Base-by-base conservation (phyloP, 1,140 invertebrate genomes). In the Contarinia nasturtii region DNA sequence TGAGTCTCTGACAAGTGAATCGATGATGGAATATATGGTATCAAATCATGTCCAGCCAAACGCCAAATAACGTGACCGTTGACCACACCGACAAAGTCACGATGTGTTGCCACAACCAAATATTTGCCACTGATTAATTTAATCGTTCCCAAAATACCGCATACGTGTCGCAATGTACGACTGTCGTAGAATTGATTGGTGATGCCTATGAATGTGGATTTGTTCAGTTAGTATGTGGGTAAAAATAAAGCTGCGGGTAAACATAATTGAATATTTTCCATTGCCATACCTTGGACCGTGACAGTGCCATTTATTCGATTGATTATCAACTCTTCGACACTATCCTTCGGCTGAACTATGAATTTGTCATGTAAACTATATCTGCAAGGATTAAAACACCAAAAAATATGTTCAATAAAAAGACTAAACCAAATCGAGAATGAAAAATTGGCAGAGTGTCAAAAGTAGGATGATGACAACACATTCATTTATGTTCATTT, bases 91-190 rank as follows among this genome's bases (percentile, higher is more conserved):
- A 96, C 74, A 61, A 82, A 77, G 55, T 79, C 70, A 48, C 84
- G 78, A 54, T 83, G 79, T 17, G 90, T 94, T 44, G 93, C 87
- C 1, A 97, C 80, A 49, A 98, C 73, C 17, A 98, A 69, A 60
- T 95, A 92, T 44, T 80, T 74, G 46, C 90, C 90, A 50, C 86
- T 80, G 33, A 96, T 67, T 0, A 97, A 67, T 49, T 77, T 75
- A 44, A 96, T 82, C 36, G 80, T 80, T 14, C 93, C 93, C 17
- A 96, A 63, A 44, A 98, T 75, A 2, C 92, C 93, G 72, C 81
- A 90, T 51, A 97, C 86, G 50, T 77, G 73, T 50, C 41, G n/a
- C 11, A 18, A 7, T 43, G 41, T 11, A 7, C 18, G 41, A 18
- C n/a, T 18, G n/a, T 40, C 37, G 27, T 27, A 27, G 27, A 7